A percentile compares a stretch with the other conserved stretches of the same genome.
phyloP scores from a whole-genome alignment of 1,140 invertebrate genomes.

The Megathymus violae region DNA sequence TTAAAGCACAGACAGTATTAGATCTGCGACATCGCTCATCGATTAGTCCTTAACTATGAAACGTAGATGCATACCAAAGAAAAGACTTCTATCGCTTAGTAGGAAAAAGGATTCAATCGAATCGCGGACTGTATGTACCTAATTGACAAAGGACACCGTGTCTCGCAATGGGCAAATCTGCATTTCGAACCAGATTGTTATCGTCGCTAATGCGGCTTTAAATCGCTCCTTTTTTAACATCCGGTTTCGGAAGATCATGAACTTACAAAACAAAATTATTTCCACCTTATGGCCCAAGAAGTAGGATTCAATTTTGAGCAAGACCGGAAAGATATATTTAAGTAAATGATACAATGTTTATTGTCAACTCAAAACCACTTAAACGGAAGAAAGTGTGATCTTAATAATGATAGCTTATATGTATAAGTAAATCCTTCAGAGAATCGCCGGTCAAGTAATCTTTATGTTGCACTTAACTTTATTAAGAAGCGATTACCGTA shows the following conservation, averaged over 20 bases:
- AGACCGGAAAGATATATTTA: constrained; percentile 37
- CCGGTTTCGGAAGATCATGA: constrained; percentile 56
- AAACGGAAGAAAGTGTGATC: constrained; percentile 67
- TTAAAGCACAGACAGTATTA: too few relatives aligned
- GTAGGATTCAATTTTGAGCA: constrained; percentile 25
- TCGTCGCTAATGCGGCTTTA: constrained; percentile 59
- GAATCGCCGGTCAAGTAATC: constrained; percentile 1
- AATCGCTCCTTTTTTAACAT: constrained; percentile 64
- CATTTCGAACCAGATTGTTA: constrained; percentile 71
- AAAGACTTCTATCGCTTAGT: constrained; percentile 12
- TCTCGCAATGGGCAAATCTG: constrained; percentile 56
- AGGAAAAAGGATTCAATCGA: constrained; percentile 10
- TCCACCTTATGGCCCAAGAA: constrained; percentile 8
- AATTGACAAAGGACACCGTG: constrained; percentile 49
- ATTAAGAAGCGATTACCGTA: constrained; percentile 3
- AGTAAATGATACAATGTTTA: constrained; percentile 57
- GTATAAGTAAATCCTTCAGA: background rate
- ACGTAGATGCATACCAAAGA: background rate
- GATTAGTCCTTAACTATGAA: background rate
- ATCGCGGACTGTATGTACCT: constrained; percentile 22
- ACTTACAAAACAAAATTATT: constrained; percentile 12
- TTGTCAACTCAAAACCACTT: constrained; percentile 60
- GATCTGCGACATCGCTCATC: too few relatives aligned
- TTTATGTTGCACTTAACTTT: constrained; percentile 27
- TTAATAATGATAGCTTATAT: constrained; percentile 13